Evolutionary conservation across 2,113 vertebrate genomes (phyloP), one percentile per base, ranked within the genome.

Genomic region (Myrmecobius fasciatus): DNA sequence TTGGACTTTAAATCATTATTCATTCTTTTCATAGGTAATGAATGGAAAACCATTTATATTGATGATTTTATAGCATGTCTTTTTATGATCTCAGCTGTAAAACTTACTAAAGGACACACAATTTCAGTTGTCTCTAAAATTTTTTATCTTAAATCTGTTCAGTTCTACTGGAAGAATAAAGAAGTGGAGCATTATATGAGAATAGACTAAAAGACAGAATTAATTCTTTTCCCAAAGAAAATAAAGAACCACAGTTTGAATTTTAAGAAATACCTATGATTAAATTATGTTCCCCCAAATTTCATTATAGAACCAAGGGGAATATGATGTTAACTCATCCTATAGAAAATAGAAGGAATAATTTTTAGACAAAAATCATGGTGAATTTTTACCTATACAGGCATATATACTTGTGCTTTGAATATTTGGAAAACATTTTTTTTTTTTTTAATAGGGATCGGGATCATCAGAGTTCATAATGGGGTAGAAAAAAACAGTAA

Each of bases 111-210:
- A 93, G 90, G 54, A 54, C 25, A 90, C 12, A 91, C 52, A 92
- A 93, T 91, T 17, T 89, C 75, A 3, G 60, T 91, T 92, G 52
- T 2, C 0, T 83, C 94, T 97, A 49, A 67, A 94, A 91, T 47
- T 54, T 83, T 26, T 92, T 31, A 31, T 92, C 67, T 96, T 94
- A 36, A 95, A 46, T 22, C 88, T 92, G 26, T 94, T n/a, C n/a
- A n/a, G n/a, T n/a, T n/a, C n/a, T n/a, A 54, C 4, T 25, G 89
- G 95, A 91, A 75, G 43, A 0, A 53, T 52, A 54, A 91, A 91
- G 48, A 47, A 95, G 89, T 95, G 20, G 26, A 28, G n/a, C 47
- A 52, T 89, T 53, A 51, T 14, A 47, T 89, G 20, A 93, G 17
- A 96, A 92, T 28, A 83, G 17, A 54, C 3, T 83, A 43, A 43